Base-by-base conservation (phyloP, 2,797 vertebrate genomes). In the Buceros bicornis region DNA sequence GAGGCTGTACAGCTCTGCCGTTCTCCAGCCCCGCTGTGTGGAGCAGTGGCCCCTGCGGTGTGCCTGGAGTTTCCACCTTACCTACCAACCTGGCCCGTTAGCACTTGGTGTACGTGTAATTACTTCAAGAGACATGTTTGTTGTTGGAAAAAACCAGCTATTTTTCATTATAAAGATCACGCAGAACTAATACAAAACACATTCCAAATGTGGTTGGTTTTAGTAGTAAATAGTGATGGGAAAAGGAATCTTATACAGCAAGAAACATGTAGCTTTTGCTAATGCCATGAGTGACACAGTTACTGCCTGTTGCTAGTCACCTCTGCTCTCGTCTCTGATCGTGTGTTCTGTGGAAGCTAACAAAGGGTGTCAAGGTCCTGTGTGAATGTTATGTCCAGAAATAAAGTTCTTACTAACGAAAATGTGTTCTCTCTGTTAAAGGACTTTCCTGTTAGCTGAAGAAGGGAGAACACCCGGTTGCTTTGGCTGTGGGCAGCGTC, bases 151-250 rank as follows among this genome's bases (percentile, higher is more conserved):
- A 66, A 31, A 5, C 5, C 1, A 37, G 6, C 3, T 6, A 3
- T 43, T 42, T 77, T 26, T 43, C 2, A 13, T 64, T 77, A 64
- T 51, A 48, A 51, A 20, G 25, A 29, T 58, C 47, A 29, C 25
- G 4, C 5, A 3, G 73, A 50, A 33, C 16, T 62, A 37, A 42
- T 6, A 22, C 7, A 8, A 5, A 42, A 13, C 3, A 2, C 4
- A 4, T 73, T 81, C 20, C 8, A 66, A 60, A 58, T 19, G 19
- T 2, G 4, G 82, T 88, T 73, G 4, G 26, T 69, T 69, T 60
- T 33, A 31, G 15, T 28, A 58, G 16, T 24, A 37, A 48, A n/a
- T 29, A 29, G 2, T 57, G 15, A 15, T 26, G 45, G 51, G 21
- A 15, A 67, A 65, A 42, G 45, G 24, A 61, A 8, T 26, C 20